Conservation (phyloP, 2,113 vertebrate genomes). For the Benitochromis conjunctus region DNA sequence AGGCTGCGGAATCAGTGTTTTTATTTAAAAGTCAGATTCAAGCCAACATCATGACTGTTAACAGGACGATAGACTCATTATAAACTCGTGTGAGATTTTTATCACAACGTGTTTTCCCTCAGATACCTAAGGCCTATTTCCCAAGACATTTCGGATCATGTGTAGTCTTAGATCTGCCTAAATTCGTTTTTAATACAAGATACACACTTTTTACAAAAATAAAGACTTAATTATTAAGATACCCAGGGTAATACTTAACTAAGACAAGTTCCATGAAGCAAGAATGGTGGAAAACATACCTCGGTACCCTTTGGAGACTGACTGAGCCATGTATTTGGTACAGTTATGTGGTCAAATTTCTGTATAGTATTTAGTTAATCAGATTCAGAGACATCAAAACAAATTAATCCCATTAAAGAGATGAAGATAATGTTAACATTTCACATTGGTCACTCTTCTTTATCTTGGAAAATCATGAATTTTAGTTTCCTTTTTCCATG, state of each 20-base stretch:
- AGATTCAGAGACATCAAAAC: neutral
- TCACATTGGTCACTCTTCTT: neutral
- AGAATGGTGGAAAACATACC: neutral
- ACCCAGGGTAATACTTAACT: neutral
- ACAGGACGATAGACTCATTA: neutral
- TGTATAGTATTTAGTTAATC: neutral
- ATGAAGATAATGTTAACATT: neutral
- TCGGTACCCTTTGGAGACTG: neutral
- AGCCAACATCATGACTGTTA: neutral
- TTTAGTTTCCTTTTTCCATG: neutral
- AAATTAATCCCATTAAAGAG: neutral
- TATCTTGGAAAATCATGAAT: no score
- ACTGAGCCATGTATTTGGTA: neutral
- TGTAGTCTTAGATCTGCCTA: neutral
- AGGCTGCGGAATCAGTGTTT: constrained; percentile 12
- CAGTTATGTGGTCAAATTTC: neutral
- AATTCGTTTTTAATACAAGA: neutral
- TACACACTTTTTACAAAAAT: neutral
- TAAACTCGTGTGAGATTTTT: neutral
- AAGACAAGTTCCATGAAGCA: neutral
- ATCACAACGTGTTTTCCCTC: neutral
- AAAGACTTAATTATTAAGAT: neutral
- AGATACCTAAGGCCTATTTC: neutral
- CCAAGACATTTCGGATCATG: neutral
- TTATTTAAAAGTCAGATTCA: constrained; percentile 5